phyloP scores from a whole-genome alignment of 64 coral and sea anemone species.

The Astreopora myriophthalma region DNA sequence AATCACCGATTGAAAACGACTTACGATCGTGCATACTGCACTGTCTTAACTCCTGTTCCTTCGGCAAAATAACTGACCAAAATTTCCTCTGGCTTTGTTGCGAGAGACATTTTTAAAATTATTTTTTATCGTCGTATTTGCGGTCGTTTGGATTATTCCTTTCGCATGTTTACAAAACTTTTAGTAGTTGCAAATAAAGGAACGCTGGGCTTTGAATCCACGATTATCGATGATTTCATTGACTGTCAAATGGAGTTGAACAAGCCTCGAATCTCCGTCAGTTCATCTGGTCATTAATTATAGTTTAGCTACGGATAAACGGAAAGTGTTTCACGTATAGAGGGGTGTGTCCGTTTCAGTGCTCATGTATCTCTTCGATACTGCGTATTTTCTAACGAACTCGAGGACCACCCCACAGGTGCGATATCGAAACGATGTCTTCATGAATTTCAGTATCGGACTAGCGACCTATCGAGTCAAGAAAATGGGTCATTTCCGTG shows the following conservation, averaged over 20 bases:
- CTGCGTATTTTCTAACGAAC: no score
- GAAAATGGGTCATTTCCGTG: no score
- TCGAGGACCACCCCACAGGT: no score
- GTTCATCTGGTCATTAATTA: background rate
- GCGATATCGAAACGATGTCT: no score
- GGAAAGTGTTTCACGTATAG: background rate
- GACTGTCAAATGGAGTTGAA: background rate
- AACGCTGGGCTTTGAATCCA: background rate
- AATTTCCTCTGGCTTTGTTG: background rate
- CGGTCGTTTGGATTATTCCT: background rate
- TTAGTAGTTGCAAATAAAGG: slow-evolving; percentile 37
- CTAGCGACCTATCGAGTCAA: no score
- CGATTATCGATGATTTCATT: background rate
- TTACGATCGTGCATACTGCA: background rate
- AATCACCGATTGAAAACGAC: background rate
- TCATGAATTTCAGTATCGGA: no score
- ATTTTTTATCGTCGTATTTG: background rate
- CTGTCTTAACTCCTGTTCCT: background rate
- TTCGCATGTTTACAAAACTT: background rate
- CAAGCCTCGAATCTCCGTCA: background rate
- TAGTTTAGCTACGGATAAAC: slow-evolving; percentile 38
- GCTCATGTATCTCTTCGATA: background rate
- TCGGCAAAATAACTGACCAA: background rate
- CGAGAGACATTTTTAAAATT: background rate
- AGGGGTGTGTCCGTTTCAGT: background rate